Conservation (phyloP, 2,113 vertebrate genomes). For the Pyxicephalus adspersus region DNA sequence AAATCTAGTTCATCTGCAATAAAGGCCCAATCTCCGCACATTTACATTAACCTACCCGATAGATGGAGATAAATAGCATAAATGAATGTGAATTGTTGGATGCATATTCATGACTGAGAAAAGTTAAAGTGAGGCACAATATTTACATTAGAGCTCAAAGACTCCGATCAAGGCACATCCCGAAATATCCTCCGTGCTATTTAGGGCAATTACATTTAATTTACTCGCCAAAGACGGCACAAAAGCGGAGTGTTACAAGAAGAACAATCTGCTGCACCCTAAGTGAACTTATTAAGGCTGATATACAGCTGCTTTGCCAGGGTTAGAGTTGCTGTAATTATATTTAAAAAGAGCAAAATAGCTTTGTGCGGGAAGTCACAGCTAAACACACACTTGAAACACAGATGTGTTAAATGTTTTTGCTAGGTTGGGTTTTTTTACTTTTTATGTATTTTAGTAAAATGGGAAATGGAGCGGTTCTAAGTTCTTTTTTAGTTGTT, state of each 20-base stretch:
- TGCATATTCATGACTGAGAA: conserved; percentile 39
- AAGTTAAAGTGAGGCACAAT: conserved; percentile 36
- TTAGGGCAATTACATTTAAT: conserved; percentile 44
- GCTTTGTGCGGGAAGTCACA: neutral
- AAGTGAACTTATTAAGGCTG: conserved; percentile 5
- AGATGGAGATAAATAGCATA: conserved; percentile 17
- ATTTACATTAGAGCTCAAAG: conserved; percentile 43
- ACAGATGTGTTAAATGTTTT: no score
- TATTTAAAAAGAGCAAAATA: neutral
- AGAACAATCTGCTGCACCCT: conserved; percentile 10
- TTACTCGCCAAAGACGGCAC: conserved; percentile 2
- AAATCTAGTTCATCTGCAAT: neutral
- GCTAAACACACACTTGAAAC: no score
- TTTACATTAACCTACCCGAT: conserved; percentile 2
- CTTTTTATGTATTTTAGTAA: no score
- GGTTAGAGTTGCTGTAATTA: neutral
- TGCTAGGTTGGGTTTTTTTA: no score
- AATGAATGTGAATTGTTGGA: conserved; percentile 8
- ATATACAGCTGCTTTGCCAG: neutral
- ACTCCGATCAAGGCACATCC: conserved; percentile 30
- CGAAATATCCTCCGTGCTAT: conserved; percentile 39
- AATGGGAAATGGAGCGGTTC: no score
- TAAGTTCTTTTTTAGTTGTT: no score
- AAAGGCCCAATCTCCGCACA: neutral
- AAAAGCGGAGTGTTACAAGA: conserved; percentile 1